Evolutionary conservation across 2,113 vertebrate species (phyloP).

Genomic region (Condylura cristata): DNA sequence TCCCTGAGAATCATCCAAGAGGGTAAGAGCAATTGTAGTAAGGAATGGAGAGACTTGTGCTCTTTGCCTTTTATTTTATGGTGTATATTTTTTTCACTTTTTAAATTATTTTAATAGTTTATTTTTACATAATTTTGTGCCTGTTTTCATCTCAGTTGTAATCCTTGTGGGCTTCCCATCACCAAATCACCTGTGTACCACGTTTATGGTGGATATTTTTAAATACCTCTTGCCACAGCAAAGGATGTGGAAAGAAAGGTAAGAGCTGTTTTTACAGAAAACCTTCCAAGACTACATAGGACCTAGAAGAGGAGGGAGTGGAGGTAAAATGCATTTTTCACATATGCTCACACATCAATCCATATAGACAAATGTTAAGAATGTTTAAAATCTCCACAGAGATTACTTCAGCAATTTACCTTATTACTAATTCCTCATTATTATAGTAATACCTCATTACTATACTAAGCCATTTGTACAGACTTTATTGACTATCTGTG

Average conservation of each 20-base stretch:
- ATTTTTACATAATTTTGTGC: too few relatives aligned
- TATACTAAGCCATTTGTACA: neutral
- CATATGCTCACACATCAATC: neutral
- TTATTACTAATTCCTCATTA: neutral
- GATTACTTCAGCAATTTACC: neutral
- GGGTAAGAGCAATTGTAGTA: neutral
- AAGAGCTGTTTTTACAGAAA: neutral
- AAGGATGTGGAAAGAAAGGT: neutral
- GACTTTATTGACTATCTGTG: slow-evolving; percentile 16
- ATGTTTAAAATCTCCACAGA: neutral
- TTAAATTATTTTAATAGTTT: too few relatives aligned
- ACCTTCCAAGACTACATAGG: neutral
- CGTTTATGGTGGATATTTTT: neutral
- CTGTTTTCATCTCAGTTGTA: too few relatives aligned
- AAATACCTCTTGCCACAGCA: neutral
- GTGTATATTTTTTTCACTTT: neutral
- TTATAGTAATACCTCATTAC: too few relatives aligned
- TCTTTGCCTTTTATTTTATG: neutral
- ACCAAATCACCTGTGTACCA: too few relatives aligned
- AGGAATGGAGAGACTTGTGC: neutral
- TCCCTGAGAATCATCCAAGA: slow-evolving; percentile 50
- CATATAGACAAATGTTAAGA: neutral
- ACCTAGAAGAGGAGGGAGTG: neutral
- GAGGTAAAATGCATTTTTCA: neutral
- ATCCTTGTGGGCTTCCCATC: too few relatives aligned